Evolutionary conservation across 2,113 vertebrate genomes (phyloP), one percentile per base, ranked within the genome.

Genomic region (Rhinopomastus cyanomelas): DNA sequence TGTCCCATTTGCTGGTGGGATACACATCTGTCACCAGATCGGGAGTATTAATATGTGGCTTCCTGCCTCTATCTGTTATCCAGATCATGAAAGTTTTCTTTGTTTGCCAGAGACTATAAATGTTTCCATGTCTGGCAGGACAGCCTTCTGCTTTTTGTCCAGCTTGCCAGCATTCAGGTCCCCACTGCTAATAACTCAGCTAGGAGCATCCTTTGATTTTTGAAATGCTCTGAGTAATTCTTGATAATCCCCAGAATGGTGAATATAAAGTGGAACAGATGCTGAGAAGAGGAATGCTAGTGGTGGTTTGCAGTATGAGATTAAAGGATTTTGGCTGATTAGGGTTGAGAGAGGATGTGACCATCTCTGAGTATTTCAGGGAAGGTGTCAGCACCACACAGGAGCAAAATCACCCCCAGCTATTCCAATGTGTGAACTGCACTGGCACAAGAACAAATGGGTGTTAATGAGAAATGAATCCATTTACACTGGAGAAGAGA

Each of bases 201-300:
- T 56, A 71, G 87, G 18, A 87, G 29, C 37, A 80, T 87, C 60
- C 67, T 91, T 92, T 93, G 94, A 85, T 92, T 64, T 91, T 92
- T 93, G 94, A 85, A 92, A 89, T 66, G 42, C 60, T 87, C 11
- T 32, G 23, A 69, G 49, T 66, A 74, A 66, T 91, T 87, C 92
- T 80, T 0, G 0, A 5, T 89, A 71, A 83, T 85, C 87, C 56
- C 56, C 81, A 52, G 34, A 80, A 85, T 26, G 72, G 56, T 34
- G 48, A 92, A 60, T 92, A 75, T 80, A 30, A 91, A 87, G 46
- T 51, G 52, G 60, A 86, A 76, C 48, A 59, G 80, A 90, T 88
- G 61, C 57, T 79, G 74, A 68, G 66, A 76, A 85, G 11, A 23
- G 52, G 34, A 20, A 67, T 32, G 52, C 17, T 85, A 34, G 36